Percentiles rank a stretch among this genome's conserved stretches.
These are phyloP conservation scores for Panopea generosa DNA, from an alignment of 2,888 invertebrate species.

Conservation along the genomic window DNA sequence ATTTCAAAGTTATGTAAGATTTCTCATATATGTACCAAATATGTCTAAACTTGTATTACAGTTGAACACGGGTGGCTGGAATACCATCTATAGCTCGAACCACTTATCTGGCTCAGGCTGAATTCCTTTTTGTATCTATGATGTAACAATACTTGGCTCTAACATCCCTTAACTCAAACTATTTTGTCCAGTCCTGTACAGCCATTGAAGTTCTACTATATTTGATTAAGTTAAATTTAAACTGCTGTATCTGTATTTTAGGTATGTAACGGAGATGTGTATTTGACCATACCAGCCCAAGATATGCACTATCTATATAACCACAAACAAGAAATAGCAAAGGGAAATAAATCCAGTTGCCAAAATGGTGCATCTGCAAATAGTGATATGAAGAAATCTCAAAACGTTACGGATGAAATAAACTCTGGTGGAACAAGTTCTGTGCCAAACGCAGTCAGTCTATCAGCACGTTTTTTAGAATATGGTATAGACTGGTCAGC, in stretches of 20 bases:
- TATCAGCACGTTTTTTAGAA: slow-evolving; percentile 29
- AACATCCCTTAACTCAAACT: too few relatives aligned
- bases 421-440: background rate
- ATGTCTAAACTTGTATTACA: too few relatives aligned
- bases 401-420: background rate
- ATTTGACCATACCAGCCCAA: slow-evolving; percentile 65
- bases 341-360: background rate
- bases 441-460: background rate
- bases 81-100: too few relatives aligned
- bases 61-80: too few relatives aligned
- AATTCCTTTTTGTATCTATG: too few relatives aligned
- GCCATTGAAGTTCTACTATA: too few relatives aligned
- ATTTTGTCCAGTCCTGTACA: too few relatives aligned
- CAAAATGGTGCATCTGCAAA: background rate
- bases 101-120: too few relatives aligned
- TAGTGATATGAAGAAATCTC: background rate
- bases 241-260: slow-evolving; percentile 42
- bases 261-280: slow-evolving; percentile 76
- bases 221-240: too few relatives aligned
- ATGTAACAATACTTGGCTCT: too few relatives aligned
- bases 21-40: too few relatives aligned
- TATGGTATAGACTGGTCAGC: slow-evolving; percentile 67
- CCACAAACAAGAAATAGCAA: slow-evolving; percentile 21
- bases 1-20: too few relatives aligned
- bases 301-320: slow-evolving; percentile 47